Conservation (phyloP, 2,113 vertebrate species). For the Chinchilla lanigera region DNA sequence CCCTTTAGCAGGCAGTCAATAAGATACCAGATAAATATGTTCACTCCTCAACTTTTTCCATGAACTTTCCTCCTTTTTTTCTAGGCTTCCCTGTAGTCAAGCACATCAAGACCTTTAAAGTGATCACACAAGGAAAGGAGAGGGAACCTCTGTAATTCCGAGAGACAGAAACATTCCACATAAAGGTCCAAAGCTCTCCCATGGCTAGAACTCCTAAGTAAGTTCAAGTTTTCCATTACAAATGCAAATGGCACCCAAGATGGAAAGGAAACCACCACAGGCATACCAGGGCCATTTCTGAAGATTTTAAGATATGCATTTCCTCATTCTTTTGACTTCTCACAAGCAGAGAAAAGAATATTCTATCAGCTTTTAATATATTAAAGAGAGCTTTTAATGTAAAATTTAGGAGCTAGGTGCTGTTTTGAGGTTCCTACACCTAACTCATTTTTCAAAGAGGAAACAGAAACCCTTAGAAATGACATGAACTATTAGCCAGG, state of each 20-base stretch:
- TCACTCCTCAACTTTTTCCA: background rate
- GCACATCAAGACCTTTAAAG: background rate
- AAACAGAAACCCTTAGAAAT: background rate
- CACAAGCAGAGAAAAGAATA: background rate
- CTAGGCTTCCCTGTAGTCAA: background rate
- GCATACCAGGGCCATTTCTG: fast-evolving
- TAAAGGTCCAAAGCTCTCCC: background rate
- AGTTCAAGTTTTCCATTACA: background rate
- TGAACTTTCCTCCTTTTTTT: background rate
- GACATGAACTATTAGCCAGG: background rate
- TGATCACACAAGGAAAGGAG: fast-evolving
- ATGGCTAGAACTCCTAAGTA: background rate
- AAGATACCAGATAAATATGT: background rate
- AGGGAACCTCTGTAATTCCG: no score
- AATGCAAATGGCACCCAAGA: background rate
- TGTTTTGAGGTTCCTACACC: background rate
- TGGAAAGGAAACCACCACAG: background rate
- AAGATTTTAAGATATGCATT: background rate
- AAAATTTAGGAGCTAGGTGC: background rate
- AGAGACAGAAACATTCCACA: no score
- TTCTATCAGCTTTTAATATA: background rate
- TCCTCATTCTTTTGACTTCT: background rate
- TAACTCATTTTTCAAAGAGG: background rate
- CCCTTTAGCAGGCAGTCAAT: background rate
- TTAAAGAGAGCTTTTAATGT: background rate